Percentiles rank a stretch among this genome's conserved stretches.
These are phyloP conservation scores for Nineta flava DNA, from an alignment of 2,888 invertebrate species.

Conservation along the genomic window DNA sequence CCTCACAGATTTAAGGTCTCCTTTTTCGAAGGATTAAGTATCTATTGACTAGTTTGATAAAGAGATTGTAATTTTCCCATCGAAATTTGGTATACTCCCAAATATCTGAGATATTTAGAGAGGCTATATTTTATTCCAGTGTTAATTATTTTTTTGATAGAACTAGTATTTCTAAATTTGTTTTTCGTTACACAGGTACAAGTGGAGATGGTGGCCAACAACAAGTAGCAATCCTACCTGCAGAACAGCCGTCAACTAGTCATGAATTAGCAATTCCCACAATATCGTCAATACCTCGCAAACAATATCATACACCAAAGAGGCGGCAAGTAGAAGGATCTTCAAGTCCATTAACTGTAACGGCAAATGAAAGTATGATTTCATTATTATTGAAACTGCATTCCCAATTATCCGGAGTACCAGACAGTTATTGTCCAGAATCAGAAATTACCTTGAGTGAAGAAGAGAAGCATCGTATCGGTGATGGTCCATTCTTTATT, in stretches of 20 bases:
- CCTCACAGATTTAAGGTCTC: too few relatives aligned
- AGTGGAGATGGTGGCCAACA: background rate
- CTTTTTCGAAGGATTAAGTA: too few relatives aligned
- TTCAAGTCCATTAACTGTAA: slow-evolving; percentile 21
- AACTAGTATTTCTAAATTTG: too few relatives aligned
- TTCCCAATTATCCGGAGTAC: slow-evolving; percentile 68
- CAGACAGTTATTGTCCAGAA: slow-evolving; percentile 54
- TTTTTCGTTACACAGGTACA: too few relatives aligned
- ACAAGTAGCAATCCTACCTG: slow-evolving; percentile 15
- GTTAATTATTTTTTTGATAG: too few relatives aligned
- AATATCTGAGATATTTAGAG: too few relatives aligned
- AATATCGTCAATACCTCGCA: slow-evolving; percentile 9
- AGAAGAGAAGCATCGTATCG: slow-evolving; percentile 34
- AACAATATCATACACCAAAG: slow-evolving; percentile 11
- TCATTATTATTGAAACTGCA: slow-evolving; percentile 79
- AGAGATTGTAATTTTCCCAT: too few relatives aligned
- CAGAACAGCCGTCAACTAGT: slow-evolving; percentile 24
- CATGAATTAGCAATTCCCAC: slow-evolving; percentile 15
- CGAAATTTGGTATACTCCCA: too few relatives aligned
- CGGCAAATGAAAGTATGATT: slow-evolving; percentile 74
- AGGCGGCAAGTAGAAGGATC: slow-evolving; percentile 4
- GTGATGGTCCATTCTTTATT: slow-evolving; percentile 81
- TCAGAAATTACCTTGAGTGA: slow-evolving; percentile 18
- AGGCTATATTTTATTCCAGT: too few relatives aligned
- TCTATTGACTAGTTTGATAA: too few relatives aligned